phyloP scores from a whole-genome alignment of 2,888 invertebrate genomes.

The Plagiodera versicolora region DNA sequence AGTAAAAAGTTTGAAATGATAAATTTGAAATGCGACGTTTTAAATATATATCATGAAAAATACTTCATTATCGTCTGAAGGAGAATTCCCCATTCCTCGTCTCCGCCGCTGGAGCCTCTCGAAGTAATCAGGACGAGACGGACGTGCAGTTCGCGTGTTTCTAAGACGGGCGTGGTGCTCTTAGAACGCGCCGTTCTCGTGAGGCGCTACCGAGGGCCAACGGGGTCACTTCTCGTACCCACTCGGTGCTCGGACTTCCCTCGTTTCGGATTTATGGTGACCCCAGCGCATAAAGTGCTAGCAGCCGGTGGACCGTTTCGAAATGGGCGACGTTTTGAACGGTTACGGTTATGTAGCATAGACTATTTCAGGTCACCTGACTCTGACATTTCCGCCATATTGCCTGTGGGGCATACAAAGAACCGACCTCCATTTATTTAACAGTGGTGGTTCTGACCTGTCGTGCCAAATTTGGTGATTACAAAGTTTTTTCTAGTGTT shows the following conservation, averaged over 20 bases:
- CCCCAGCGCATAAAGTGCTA: not conserved
- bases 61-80: too few relatives aligned
- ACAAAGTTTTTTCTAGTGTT: too few relatives aligned
- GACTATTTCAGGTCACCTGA: too few relatives aligned
- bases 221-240: constrained; percentile 40
- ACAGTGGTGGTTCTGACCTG: too few relatives aligned
- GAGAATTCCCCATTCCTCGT: too few relatives aligned
- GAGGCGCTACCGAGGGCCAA: constrained; percentile 44
- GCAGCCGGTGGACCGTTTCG: not conserved
- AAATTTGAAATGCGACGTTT: too few relatives aligned
- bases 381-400: too few relatives aligned
- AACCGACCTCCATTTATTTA: too few relatives aligned
- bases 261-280: constrained; percentile 8
- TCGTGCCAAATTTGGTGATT: too few relatives aligned
- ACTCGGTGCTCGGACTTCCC: not conserved
- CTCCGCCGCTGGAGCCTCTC: not conserved
- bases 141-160: constrained; percentile 38
- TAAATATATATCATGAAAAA: too few relatives aligned
- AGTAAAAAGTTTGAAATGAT: too few relatives aligned
- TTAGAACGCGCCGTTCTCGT: constrained; percentile 16
- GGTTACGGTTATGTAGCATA: not conserved
- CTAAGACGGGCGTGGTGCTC: constrained; percentile 41
- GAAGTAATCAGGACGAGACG: constrained; percentile 30
- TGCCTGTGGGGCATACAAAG: too few relatives aligned
- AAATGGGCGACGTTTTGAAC: not conserved